Evolutionary conservation across 2,888 invertebrate species (phyloP).

Genomic region (Melanargia galathea): DNA sequence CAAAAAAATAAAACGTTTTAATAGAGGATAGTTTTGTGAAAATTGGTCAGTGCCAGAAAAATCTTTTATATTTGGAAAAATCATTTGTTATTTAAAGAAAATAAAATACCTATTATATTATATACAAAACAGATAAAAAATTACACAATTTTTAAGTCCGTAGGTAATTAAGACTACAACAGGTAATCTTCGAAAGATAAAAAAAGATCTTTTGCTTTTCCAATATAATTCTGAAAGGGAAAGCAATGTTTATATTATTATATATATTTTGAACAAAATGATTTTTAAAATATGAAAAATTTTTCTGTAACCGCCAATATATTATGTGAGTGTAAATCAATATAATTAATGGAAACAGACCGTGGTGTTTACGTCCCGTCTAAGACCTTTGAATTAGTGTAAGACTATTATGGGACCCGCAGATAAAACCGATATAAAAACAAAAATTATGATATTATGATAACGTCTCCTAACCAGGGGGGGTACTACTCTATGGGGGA

Average conservation of each 20-base stretch:
- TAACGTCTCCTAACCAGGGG: slow-evolving; percentile 44
- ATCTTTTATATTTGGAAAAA: background rate
- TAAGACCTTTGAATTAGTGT: slow-evolving; percentile 47
- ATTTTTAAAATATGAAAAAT: background rate
- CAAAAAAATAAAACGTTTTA: too few relatives aligned
- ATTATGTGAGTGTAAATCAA: slow-evolving; percentile 32
- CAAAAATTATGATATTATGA: slow-evolving; percentile 81
- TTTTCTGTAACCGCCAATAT: slow-evolving; percentile 30
- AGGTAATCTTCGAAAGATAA: too few relatives aligned
- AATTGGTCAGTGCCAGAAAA: slow-evolving; percentile 21
- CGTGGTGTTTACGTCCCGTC: slow-evolving; percentile 38
- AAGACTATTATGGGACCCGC: slow-evolving; percentile 63
- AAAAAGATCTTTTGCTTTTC: too few relatives aligned
- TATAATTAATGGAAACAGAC: slow-evolving; percentile 55
- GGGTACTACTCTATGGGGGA: slow-evolving; percentile 52
- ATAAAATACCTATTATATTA: background rate
- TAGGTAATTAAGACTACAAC: too few relatives aligned
- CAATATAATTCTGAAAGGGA: too few relatives aligned
- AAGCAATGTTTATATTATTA: too few relatives aligned
- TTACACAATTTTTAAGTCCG: background rate
- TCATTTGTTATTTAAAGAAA: background rate
- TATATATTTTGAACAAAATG: too few relatives aligned
- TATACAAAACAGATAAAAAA: background rate
- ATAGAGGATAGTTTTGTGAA: slow-evolving; percentile 12
- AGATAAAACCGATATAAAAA: slow-evolving; percentile 61